phyloP scores from a whole-genome alignment of 2,888 invertebrate genomes.

The Callyntrura sp. region DNA sequence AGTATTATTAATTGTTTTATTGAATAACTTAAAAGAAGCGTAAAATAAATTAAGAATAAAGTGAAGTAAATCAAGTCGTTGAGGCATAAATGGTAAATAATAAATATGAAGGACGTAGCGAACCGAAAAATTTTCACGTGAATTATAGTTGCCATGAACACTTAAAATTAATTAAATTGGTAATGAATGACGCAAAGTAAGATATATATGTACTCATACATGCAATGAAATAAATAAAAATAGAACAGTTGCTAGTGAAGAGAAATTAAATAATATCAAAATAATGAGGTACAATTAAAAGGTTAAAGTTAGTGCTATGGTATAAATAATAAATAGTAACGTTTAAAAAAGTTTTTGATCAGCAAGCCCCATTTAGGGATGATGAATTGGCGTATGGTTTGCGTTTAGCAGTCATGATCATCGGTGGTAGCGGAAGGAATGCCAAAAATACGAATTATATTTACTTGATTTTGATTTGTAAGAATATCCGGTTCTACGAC shows the following conservation, averaged over 20 bases:
- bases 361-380: no score
- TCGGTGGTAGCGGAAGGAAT: conserved; percentile 80
- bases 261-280: conserved; percentile 3
- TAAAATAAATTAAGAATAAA: no score
- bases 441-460: conserved; percentile 83
- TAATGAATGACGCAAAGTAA: no score
- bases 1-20: no score
- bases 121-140: no score
- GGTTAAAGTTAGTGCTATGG: conserved; percentile 53
- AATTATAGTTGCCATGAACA: no score
- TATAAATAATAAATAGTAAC: no score
- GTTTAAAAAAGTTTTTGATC: no score
- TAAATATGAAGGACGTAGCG: no score
- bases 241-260: conserved; percentile 4
- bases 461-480: conserved; percentile 82
- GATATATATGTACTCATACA: conserved; percentile 10
- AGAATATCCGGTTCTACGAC: conserved; percentile 70
- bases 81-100: no score
- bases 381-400: neutral
- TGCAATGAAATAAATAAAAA: conserved; percentile 9
- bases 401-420: conserved; percentile 72
- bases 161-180: conserved; percentile 18
- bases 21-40: no score
- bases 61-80: no score
- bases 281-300: conserved; percentile 2